Base-by-base conservation (phyloP, 2,113 vertebrate species). In the Pelecanoides urinatrix region DNA sequence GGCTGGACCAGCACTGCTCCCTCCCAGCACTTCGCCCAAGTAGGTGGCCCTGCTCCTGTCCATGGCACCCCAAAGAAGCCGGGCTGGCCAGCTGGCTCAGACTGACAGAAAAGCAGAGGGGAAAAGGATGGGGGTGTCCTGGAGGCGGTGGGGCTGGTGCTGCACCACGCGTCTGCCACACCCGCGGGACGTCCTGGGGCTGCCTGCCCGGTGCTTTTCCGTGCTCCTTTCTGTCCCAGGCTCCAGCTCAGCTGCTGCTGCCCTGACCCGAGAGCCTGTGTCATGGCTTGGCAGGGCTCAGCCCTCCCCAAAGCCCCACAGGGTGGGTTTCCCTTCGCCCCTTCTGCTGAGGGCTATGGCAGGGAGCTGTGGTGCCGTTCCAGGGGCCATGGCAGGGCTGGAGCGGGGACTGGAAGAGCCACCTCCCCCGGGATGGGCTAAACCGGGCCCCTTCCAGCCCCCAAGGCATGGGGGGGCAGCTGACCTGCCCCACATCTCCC, bases 1-100 rank as follows among this genome's bases (percentile, higher is more conserved):
- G 99, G 99, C 96, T 99, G 98, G 99, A 99, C 72, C 99, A 99
- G 84, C 98, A 99, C 97, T 99, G 99, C 90, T 99, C 99, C 34
- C 98, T 99, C 50, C 99, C 99, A 13, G 97, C 97, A 0, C 98
- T 99, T 29, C 98, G 99, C 88, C 99, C 99, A 29, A 98, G 99
- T 99, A 97, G 96, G 99, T 99, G 71, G 53, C 38, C 50, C 52
- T 32, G 19, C 59, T 72, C 45, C 63, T 23, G 17, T 10, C 44
- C 7, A 1, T 20, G 38, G 49, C 56, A 49, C 56, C 58, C 36
- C 21, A 6, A 32, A 40, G 34, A 22, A 30, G 26, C 11, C 1
- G 5, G 50, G 61, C 56, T 55, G 38, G 21, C 45, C 66, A 2
- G 2, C 5, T 25, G 47, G 49, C 59, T 19, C 1, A 1, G 50